phyloP scores from a whole-genome alignment of 2,888 invertebrate species.

The Agrenia bidenticulata region DNA sequence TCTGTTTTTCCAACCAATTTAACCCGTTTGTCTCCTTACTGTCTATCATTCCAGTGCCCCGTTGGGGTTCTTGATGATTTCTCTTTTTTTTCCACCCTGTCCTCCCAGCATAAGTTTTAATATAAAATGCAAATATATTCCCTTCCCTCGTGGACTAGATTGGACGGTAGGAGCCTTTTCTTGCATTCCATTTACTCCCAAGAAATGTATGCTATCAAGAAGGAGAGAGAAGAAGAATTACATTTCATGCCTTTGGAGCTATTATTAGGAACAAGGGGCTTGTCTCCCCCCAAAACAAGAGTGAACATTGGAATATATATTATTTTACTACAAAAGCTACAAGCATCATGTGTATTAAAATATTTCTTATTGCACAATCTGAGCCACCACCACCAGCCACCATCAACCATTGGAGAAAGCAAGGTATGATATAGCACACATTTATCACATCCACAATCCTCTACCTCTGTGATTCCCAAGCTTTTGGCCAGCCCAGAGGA shows the following conservation, averaged over 20 bases:
- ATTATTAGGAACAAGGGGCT: too few species aligned
- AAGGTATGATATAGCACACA: too few species aligned
- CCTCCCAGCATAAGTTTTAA: conserved; percentile 16
- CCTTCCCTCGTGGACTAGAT: neutral
- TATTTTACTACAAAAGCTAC: too few species aligned
- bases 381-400: too few species aligned
- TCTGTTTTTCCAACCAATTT: conserved; percentile 19
- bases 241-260: too few species aligned
- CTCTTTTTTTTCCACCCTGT: conserved; percentile 16
- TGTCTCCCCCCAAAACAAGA: too few species aligned
- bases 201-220: neutral
- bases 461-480: too few species aligned
- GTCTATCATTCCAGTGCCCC: conserved; percentile 21
- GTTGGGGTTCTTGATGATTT: conserved; percentile 11
- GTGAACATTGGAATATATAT: too few species aligned
- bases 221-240: neutral
- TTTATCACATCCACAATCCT: too few species aligned
- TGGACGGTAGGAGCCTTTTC: neutral
- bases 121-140: conserved; percentile 22
- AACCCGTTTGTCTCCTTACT: conserved; percentile 18
- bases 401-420: too few species aligned
- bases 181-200: neutral
- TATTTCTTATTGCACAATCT: too few species aligned
- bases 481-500: neutral
- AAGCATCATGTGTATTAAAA: too few species aligned